phyloP scores from a whole-genome alignment of 2,113 vertebrate species.

The Euleptes europaea region DNA sequence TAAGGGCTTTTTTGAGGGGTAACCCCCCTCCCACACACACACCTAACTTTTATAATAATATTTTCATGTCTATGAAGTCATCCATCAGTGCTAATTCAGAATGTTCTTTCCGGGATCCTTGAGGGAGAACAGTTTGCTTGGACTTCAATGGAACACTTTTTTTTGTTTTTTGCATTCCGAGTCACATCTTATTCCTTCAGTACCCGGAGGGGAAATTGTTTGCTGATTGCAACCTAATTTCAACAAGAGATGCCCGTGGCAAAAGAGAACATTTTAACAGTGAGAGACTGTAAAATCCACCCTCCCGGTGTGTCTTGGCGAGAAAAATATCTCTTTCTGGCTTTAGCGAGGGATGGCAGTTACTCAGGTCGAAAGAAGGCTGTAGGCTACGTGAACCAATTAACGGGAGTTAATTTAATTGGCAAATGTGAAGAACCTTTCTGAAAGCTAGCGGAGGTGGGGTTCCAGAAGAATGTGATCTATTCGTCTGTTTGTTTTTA shows the following conservation, averaged over 20 bases:
- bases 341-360: background rate
- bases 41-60: conserved; percentile 47
- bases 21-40: conserved; percentile 37
- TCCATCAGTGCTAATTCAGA: conserved; percentile 45
- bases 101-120: conserved; percentile 1
- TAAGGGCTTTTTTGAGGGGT: background rate
- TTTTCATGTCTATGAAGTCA: conserved; percentile 43
- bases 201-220: conserved; percentile 41
- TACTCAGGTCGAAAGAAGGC: background rate
- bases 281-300: no score
- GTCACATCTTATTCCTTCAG: conserved; percentile 38
- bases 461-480: background rate
- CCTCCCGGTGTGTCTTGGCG: no score
- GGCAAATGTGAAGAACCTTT: background rate
- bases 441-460: background rate
- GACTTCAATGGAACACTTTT: conserved; percentile 27
- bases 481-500: no score
- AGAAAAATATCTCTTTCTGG: background rate
- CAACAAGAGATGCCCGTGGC: conserved; percentile 35
- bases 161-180: conserved; percentile 2
- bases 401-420: conserved; percentile 5
- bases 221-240: conserved; percentile 15
- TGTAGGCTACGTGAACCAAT: background rate
- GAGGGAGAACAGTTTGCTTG: conserved; percentile 33
- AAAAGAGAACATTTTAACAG: conserved; percentile 6